Conservation (phyloP, 1,140 invertebrate species). For the Eurytemora carolleeae region DNA sequence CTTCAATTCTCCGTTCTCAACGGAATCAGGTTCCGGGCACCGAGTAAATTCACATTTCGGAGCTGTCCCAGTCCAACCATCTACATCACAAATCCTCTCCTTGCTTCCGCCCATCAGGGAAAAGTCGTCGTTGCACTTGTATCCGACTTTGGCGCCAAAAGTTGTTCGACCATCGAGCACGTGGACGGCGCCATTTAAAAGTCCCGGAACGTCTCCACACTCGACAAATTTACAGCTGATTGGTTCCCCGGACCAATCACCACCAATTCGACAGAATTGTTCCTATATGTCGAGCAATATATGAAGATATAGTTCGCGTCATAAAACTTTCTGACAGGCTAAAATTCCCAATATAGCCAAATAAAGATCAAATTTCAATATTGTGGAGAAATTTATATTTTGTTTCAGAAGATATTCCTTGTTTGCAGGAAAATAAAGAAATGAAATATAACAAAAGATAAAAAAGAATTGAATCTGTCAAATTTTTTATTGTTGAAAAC, state of each 20-base stretch:
- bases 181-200: conserved; percentile 11
- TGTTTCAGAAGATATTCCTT: too few relatives aligned
- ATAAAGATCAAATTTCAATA: too few relatives aligned
- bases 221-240: conserved; percentile 77
- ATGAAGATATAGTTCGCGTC: too few relatives aligned
- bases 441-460: too few relatives aligned
- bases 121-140: conserved; percentile 60
- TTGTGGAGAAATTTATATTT: too few relatives aligned
- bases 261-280: conserved; percentile 44
- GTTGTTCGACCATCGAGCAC: conserved; percentile 32
- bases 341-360: too few relatives aligned
- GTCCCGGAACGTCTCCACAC: conserved; percentile 42
- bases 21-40: not conserved
- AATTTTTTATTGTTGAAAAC: too few relatives aligned
- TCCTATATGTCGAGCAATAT: too few relatives aligned
- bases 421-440: too few relatives aligned
- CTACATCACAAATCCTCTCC: conserved; percentile 10
- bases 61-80: conserved; percentile 11
- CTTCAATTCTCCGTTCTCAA: not conserved
- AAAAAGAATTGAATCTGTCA: too few relatives aligned
- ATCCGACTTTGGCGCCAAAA: conserved; percentile 48
- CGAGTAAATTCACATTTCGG: conserved; percentile 11
- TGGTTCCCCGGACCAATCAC: conserved; percentile 55
- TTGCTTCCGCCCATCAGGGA: conserved; percentile 32
- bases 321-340: too few relatives aligned